Evolutionary conservation across 2,888 invertebrate species (phyloP).

Genomic region (Yponomeuta cagnagella): DNA sequence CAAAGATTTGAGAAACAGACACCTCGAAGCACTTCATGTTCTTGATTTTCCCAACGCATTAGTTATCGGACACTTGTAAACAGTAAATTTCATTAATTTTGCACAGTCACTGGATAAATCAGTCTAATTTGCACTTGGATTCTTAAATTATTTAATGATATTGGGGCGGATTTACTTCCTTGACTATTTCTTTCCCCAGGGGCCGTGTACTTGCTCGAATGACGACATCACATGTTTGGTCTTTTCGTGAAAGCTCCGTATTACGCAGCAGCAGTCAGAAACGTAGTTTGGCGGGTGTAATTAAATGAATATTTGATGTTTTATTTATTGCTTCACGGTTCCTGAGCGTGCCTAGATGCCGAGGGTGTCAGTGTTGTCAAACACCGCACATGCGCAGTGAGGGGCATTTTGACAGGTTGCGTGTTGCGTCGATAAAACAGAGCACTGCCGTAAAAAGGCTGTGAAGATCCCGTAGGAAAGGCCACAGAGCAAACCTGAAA

Average conservation of each 20-base stretch:
- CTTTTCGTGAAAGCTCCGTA: slow-evolving; percentile 16
- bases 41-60: neutral
- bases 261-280: slow-evolving; percentile 2
- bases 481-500: slow-evolving; percentile 18
- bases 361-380: slow-evolving; percentile 56
- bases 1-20: slow-evolving; percentile 15
- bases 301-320: slow-evolving; percentile 32
- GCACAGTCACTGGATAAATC: slow-evolving; percentile 30
- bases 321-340: slow-evolving; percentile 46
- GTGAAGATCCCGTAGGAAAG: neutral
- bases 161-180: slow-evolving; percentile 49
- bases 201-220: neutral
- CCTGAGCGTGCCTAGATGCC: slow-evolving; percentile 42
- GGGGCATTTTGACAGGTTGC: slow-evolving; percentile 42
- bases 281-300: slow-evolving; percentile 22
- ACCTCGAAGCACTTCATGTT: slow-evolving; percentile 1
- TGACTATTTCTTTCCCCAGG: slow-evolving; percentile 35
- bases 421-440: slow-evolving; percentile 59
- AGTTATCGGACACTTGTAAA: slow-evolving; percentile 8
- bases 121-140: slow-evolving; percentile 34
- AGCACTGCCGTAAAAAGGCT: neutral
- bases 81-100: slow-evolving; percentile 24
- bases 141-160: slow-evolving; percentile 36
- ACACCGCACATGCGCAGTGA: slow-evolving; percentile 49
- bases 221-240: slow-evolving; percentile 15